Evolutionary conservation across 2,797 vertebrate genomes (phyloP).

Genomic region (Bufotes viridis): DNA sequence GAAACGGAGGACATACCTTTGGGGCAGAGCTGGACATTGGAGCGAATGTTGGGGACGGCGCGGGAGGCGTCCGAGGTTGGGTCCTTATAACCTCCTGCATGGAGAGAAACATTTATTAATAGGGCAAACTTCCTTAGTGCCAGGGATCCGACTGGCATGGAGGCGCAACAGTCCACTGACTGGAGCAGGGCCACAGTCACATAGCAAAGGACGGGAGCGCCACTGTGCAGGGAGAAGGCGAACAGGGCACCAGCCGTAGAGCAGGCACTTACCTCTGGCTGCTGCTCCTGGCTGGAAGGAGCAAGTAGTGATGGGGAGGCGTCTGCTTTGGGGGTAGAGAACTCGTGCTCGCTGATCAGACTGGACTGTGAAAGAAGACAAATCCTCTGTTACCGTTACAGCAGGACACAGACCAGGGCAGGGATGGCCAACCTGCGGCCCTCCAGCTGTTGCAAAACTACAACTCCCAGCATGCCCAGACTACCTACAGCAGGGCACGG

Average conservation of each 20-base stretch:
- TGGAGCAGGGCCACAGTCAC: too few species aligned
- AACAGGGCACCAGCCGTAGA: neutral
- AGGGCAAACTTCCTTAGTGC: neutral
- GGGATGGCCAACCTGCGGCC: too few species aligned
- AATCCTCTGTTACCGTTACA: neutral
- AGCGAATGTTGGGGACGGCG: slow-evolving; percentile 74
- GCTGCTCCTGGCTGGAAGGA: slow-evolving; percentile 73
- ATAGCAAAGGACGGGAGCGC: too few species aligned
- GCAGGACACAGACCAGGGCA: too few species aligned
- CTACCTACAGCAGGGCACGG: too few species aligned
- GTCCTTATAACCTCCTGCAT: slow-evolving; percentile 76
- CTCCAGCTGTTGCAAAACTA: too few species aligned
- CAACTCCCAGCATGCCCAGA: too few species aligned
- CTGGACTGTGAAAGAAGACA: slow-evolving; percentile 76
- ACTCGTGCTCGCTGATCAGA: slow-evolving; percentile 83
- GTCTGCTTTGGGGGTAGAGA: slow-evolving; percentile 76
- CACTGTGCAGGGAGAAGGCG: too few species aligned
- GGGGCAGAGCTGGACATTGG: slow-evolving; percentile 78
- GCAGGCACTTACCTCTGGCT: slow-evolving; percentile 77
- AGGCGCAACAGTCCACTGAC: too few species aligned
- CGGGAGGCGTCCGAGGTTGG: slow-evolving; percentile 71
- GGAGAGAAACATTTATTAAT: slow-evolving; percentile 52
- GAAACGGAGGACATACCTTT: slow-evolving; percentile 78
- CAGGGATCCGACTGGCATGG: too few species aligned
- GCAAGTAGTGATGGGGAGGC: slow-evolving; percentile 75